Evolutionary conservation across 2,888 invertebrate species (phyloP).

Genomic region (Cheilosia impressa): DNA sequence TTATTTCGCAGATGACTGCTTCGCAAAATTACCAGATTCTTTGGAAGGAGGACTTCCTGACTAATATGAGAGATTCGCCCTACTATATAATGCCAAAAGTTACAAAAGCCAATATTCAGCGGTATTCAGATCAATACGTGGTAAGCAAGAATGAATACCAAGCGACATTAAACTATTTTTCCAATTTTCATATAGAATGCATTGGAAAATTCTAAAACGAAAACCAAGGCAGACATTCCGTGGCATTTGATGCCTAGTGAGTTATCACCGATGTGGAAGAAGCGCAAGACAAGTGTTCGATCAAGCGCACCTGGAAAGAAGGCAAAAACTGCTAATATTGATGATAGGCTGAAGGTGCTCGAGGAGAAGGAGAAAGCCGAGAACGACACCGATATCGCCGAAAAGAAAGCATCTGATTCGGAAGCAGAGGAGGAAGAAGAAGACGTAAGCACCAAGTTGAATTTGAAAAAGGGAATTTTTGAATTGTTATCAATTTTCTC

Average conservation of each 20-base stretch:
- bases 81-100: slow-evolving; percentile 79
- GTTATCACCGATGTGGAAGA: slow-evolving; percentile 81
- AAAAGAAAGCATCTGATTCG: slow-evolving; percentile 87
- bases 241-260: slow-evolving; percentile 88
- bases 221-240: slow-evolving; percentile 80
- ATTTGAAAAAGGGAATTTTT: not conserved
- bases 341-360: slow-evolving; percentile 86
- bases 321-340: slow-evolving; percentile 78
- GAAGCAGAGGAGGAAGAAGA: slow-evolving; percentile 80
- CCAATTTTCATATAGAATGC: slow-evolving; percentile 78
- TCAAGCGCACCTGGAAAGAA: slow-evolving; percentile 77
- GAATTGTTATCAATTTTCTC: not conserved
- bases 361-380: slow-evolving; percentile 87
- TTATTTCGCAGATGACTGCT: slow-evolving; percentile 83
- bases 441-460: slow-evolving; percentile 72
- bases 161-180: not conserved
- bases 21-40: slow-evolving; percentile 89
- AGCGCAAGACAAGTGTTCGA: slow-evolving; percentile 75
- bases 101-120: slow-evolving; percentile 68
- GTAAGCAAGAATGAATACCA: slow-evolving; percentile 68
- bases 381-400: slow-evolving; percentile 86
- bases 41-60: slow-evolving; percentile 89
- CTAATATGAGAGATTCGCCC: slow-evolving; percentile 88
- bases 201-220: slow-evolving; percentile 79
- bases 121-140: slow-evolving; percentile 78